phyloP scores from a whole-genome alignment of 2,113 vertebrate genomes.

The Mus musculus region GRCm39 chr5:20821501-20822000 shows the following conservation, averaged over 20 bases:
- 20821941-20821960: not conserved
- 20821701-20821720: not conserved
- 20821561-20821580: not conserved
- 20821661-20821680: conserved; percentile 7
- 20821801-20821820: conserved; percentile 5
- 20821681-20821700: not conserved
- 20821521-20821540: not conserved
- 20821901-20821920: not conserved
- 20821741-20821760: conserved; percentile 9
- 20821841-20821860: not conserved
- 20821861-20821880: not conserved
- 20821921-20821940: not conserved
- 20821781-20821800: not conserved
- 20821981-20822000: not conserved
- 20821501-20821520: not conserved
- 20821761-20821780: not conserved
- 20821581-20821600: not conserved
- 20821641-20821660: not conserved
- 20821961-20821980: not conserved
- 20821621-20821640: not conserved
- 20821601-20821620: not conserved
- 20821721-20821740: conserved; percentile 44
- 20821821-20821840: not conserved
- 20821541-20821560: not conserved
- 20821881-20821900: not conserved